Base-by-base conservation (phyloP, 2,113 vertebrate genomes). In the Calyptommatus sinebrachiatus region DNA sequence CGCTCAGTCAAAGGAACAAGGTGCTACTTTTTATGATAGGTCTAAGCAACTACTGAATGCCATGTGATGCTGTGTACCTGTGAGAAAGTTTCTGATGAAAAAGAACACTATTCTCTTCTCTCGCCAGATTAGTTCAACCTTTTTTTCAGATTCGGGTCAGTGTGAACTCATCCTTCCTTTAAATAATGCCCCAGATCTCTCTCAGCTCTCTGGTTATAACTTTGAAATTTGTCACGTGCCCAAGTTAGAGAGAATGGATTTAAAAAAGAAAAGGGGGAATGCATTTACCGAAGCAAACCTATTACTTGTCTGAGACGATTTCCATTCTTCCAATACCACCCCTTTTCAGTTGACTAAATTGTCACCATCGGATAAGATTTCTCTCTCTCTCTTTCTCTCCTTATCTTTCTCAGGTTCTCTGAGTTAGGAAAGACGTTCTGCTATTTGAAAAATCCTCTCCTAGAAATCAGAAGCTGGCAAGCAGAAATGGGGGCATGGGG, bases 41-140 rank as follows among this genome's bases (percentile, higher is more conserved):
- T 70, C 72, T 63, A 66, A 86, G 86, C 85, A 90, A 63, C 82
- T 85, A 82, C 70, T 84, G 86, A 87, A 90, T 82, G 71, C 84
- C 83, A 86, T 80, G 41, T 80, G 41, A 66, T 71, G 89, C 68
- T 75, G 88, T 41, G 50, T 45, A 60, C 61, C 91, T 41, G 31
- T 0, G 0, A 88, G 77, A 85, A 8, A n/a, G 14, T 1, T 65
- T 78, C 69, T 0, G 60, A 75, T 46, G 73, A 63, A 74, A 8
- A 29, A 2, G 0, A 28, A 46, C 16, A 45, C 8, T 4, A 82
- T 45, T 78, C 63, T 61, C 80, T 65, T 70, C 86, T 65, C 85
- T 76, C 67, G 11, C 21, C 76, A 89, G 80, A 88, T 89, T 45
- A 72, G 84, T 77, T 72, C 85, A 83, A 48, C 71, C 68, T 74